These are phyloP conservation scores for Tryphoninae sp. DNA, from an alignment of 2,888 invertebrate species.

Conservation along the genomic window DNA sequence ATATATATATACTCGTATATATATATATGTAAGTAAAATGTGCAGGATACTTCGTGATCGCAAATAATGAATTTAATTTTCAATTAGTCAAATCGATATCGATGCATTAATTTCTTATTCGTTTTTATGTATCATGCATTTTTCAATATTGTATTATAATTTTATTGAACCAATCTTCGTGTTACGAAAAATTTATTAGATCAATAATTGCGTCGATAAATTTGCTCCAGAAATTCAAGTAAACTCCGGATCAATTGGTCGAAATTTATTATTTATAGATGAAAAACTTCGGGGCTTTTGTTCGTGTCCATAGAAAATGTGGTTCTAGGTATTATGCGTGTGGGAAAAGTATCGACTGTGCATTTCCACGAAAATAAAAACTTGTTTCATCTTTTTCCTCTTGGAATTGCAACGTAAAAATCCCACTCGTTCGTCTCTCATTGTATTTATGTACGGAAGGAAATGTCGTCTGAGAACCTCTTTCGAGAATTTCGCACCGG, in stretches of 20 bases:
- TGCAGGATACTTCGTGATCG: constrained; percentile 23
- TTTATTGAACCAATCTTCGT: not conserved
- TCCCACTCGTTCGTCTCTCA: constrained; percentile 18
- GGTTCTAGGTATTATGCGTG: constrained; percentile 18
- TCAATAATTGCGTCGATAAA: not conserved
- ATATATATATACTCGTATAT: constrained; percentile 4
- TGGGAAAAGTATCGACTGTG: constrained; percentile 48
- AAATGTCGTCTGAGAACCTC: constrained; percentile 45
- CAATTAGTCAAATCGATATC: constrained; percentile 56
- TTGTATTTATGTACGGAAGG: constrained; percentile 53
- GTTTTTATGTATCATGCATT: constrained; percentile 27
- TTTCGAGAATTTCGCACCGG: constrained; percentile 51
- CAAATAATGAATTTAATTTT: constrained; percentile 57
- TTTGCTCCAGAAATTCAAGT: not conserved
- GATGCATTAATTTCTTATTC: constrained; percentile 35
- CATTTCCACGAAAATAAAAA: constrained; percentile 47
- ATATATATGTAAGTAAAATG: constrained; percentile 11
- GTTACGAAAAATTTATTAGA: not conserved
- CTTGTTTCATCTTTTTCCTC: not conserved
- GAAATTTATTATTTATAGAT: not conserved
- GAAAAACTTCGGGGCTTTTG: constrained; percentile 13
- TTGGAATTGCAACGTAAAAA: constrained; percentile 27
- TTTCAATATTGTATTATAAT: not conserved
- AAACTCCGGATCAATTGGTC: not conserved
- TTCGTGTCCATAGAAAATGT: not conserved